Percentiles rank a stretch among this genome's conserved stretches.
Conservation (phyloP, 2,888 invertebrate genomes). For the Lycia hirtaria region DNA sequence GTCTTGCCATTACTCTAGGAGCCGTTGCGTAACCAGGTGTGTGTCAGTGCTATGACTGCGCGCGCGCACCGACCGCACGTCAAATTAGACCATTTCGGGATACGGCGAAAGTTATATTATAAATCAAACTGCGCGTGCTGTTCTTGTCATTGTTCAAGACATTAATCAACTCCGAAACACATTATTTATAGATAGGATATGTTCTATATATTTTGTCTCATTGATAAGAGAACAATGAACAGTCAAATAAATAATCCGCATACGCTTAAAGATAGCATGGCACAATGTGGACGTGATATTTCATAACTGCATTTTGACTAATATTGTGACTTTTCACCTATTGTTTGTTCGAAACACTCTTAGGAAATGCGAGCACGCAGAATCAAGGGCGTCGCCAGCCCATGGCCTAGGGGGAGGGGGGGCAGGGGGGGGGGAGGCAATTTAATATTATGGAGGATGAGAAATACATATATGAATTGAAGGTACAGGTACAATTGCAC, state of each 20-base stretch:
- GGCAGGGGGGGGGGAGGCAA: no score
- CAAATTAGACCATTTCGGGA: constrained; percentile 74
- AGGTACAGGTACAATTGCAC: no score
- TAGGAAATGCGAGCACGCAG: constrained; percentile 4
- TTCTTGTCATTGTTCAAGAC: constrained; percentile 60
- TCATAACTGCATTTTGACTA: constrained; percentile 24
- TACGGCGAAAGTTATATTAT: constrained; percentile 72
- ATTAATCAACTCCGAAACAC: constrained; percentile 57
- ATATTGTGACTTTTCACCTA: constrained; percentile 13
- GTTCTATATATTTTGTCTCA: constrained; percentile 40
- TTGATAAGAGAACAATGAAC: constrained; percentile 43
- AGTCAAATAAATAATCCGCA: constrained; percentile 39
- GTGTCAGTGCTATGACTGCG: constrained; percentile 44
- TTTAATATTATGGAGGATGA: no score
- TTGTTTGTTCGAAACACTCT: constrained; percentile 3
- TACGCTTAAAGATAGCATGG: constrained; percentile 37
- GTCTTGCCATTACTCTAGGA: constrained; percentile 34
- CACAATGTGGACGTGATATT: constrained; percentile 26
- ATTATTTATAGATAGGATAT: constrained; percentile 43
- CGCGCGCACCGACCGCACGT: constrained; percentile 55
- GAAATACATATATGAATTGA: no score
- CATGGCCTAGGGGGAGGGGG: no score
- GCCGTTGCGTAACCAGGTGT: constrained; percentile 44
- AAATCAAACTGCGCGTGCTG: constrained; percentile 66
- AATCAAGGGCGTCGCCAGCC: no score